Conservation (phyloP, 2,113 vertebrate genomes). For the Acrocephalus arundinaceus region DNA sequence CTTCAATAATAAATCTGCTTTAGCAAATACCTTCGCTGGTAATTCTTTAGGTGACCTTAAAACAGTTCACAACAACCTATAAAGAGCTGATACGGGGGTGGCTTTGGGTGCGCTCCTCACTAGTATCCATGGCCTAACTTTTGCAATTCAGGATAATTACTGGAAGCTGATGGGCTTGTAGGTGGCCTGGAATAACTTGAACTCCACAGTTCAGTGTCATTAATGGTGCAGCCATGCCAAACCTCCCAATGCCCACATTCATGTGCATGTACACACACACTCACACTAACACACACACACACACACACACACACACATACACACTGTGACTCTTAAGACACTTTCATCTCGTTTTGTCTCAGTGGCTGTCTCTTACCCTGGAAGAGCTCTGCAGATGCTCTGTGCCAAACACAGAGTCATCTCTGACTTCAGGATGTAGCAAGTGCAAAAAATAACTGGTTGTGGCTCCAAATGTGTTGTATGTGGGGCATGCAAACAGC, state of each 20-base stretch:
- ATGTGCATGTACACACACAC: fast-evolving
- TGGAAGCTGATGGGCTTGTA: not conserved
- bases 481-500: too few relatives aligned
- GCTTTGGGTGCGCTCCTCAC: fast-evolving
- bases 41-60: not conserved
- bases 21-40: not conserved
- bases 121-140: not conserved
- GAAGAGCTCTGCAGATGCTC: not conserved
- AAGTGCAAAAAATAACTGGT: not conserved
- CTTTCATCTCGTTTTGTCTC: not conserved
- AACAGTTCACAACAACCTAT: fast-evolving
- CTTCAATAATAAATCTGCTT: not conserved
- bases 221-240: not conserved
- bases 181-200: not conserved
- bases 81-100: not conserved
- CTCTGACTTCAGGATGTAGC: not conserved
- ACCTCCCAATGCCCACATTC: fast-evolving
- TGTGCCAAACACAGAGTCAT: not conserved
- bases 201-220: not conserved
- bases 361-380: not conserved
- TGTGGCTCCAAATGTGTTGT: not conserved
- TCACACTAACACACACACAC: not conserved
- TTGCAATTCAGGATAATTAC: not conserved
- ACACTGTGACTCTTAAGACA: fast-evolving
- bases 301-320: not conserved